These are phyloP conservation scores for Oryzias celebensis DNA, from an alignment of 2,113 vertebrate species.

Conservation along the genomic window DNA sequence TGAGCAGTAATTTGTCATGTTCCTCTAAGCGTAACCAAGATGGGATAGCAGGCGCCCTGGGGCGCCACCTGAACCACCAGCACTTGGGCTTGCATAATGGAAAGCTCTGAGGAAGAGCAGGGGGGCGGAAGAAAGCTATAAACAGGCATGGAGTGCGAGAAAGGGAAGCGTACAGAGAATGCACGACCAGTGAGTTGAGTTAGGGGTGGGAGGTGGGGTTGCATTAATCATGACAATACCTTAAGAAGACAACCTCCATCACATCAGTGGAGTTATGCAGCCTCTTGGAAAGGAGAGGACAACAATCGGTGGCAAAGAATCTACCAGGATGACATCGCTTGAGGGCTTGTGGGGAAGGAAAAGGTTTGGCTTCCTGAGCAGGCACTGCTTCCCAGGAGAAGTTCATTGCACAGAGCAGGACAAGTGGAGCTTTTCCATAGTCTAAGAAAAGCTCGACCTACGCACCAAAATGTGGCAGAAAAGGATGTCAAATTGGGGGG, in stretches of 20 bases:
- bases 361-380: constrained; percentile 48
- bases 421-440: too few species aligned
- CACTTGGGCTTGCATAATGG: constrained; percentile 64
- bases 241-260: constrained; percentile 68
- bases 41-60: constrained; percentile 60
- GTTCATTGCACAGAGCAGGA: constrained; percentile 37
- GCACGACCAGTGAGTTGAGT: constrained; percentile 18
- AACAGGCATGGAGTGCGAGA: constrained; percentile 36
- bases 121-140: constrained; percentile 35
- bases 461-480: constrained; percentile 17
- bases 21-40: constrained; percentile 67
- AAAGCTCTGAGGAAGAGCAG: constrained; percentile 32
- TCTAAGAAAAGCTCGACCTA: constrained; percentile 35
- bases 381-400: constrained; percentile 54
- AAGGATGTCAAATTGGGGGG: not conserved
- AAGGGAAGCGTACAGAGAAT: constrained; percentile 47
- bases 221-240: constrained; percentile 77
- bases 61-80: constrained; percentile 64
- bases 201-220: constrained; percentile 27
- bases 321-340: constrained; percentile 42
- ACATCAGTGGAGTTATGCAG: constrained; percentile 47
- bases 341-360: constrained; percentile 34
- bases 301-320: constrained; percentile 43
- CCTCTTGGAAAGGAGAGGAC: constrained; percentile 40
- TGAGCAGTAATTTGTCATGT: constrained; percentile 72